Conservation (phyloP, 2,888 invertebrate genomes). For the Eristalis arbustorum region DNA sequence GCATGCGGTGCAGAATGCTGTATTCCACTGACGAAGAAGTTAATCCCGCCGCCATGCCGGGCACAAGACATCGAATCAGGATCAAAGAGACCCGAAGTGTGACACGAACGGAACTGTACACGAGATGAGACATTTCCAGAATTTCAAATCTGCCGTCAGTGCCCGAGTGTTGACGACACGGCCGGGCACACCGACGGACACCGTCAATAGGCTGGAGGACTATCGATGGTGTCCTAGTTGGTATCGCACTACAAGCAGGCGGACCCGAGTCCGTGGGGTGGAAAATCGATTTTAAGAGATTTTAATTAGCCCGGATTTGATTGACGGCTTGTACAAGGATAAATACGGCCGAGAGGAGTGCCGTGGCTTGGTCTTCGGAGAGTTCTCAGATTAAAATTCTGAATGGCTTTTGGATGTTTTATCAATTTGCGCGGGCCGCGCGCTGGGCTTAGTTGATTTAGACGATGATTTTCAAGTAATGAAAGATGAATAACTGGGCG, state of each 20-base stretch:
- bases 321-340: constrained; percentile 44
- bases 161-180: background rate
- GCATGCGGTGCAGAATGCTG: background rate
- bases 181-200: background rate
- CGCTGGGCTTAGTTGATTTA: background rate
- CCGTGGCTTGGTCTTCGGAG: constrained; percentile 12
- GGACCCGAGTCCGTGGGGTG: constrained; percentile 5
- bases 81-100: constrained; percentile 1
- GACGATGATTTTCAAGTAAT: constrained; percentile 9
- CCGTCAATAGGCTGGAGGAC: background rate
- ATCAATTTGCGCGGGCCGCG: constrained; percentile 27
- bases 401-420: constrained; percentile 52
- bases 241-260: constrained; percentile 4
- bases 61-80: constrained; percentile 29
- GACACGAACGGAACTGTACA: background rate
- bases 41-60: constrained; percentile 21
- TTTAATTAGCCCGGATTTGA: constrained; percentile 57
- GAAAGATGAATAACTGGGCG: constrained; percentile 6
- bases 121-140: constrained; percentile 5
- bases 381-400: constrained; percentile 33
- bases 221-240: background rate
- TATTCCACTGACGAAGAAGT: background rate
- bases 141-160: constrained; percentile 1
- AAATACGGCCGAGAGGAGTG: background rate
- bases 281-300: constrained; percentile 54